These are phyloP conservation scores for Xyrichtys novacula DNA, from an alignment of 2,797 vertebrate genomes.

Conservation along the genomic window DNA sequence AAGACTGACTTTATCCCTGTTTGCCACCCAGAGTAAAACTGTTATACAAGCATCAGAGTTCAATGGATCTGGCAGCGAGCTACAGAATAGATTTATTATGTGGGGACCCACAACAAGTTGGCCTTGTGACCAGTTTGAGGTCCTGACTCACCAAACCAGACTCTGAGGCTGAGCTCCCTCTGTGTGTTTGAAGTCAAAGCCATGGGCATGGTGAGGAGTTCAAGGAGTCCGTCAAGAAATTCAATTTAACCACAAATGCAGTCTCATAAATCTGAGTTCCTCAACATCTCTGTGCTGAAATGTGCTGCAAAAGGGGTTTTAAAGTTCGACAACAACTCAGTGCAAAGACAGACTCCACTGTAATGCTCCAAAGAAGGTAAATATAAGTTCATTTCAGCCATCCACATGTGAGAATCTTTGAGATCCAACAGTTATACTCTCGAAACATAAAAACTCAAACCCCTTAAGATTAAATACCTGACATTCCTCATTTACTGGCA, in stretches of 20 bases:
- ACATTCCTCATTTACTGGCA: background rate
- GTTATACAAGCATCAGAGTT: constrained; percentile 61
- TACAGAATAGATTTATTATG: constrained; percentile 42
- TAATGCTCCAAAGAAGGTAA: too few species aligned
- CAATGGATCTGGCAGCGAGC: constrained; percentile 45
- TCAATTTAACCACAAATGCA: too few species aligned
- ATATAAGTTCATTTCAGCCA: too few species aligned
- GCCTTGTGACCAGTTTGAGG: constrained; percentile 28
- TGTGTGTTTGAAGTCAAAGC: constrained; percentile 46
- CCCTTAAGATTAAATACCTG: too few species aligned
- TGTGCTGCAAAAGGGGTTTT: too few species aligned
- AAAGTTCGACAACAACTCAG: too few species aligned
- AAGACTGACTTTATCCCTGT: constrained; percentile 12
- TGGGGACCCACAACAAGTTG: constrained; percentile 40
- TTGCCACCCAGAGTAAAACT: constrained; percentile 51
- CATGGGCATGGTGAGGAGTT: constrained; percentile 23
- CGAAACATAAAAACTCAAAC: too few species aligned
- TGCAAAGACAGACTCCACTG: too few species aligned
- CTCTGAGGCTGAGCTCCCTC: constrained; percentile 15
- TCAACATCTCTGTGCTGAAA: too few species aligned
- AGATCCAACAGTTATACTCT: too few species aligned
- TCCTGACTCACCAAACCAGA: constrained; percentile 38
- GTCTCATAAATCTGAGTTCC: too few species aligned
- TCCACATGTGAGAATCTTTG: too few species aligned
- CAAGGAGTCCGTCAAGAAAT: constrained; percentile 9